Conservation (phyloP, 2,797 vertebrate species). For the Falco cherrug region DNA sequence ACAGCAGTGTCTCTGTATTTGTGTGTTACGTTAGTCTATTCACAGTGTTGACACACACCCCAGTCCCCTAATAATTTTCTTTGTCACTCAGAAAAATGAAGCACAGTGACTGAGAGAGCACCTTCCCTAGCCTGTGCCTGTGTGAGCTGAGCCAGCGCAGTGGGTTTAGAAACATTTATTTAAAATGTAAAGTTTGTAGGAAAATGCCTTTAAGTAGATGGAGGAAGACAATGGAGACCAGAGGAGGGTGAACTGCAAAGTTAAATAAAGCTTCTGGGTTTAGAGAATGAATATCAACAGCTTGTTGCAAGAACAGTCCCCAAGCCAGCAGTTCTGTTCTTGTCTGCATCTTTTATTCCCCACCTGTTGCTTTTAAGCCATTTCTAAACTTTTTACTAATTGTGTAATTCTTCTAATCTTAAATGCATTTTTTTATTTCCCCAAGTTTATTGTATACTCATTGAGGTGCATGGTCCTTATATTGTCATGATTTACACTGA, state of each 20-base stretch:
- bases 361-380: background rate
- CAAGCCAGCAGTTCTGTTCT: background rate
- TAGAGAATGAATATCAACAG: background rate
- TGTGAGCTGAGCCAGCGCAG: background rate
- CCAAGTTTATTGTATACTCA: background rate
- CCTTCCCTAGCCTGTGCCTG: background rate
- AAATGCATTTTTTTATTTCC: background rate
- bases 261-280: slow-evolving; percentile 31
- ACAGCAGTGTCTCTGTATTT: background rate
- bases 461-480: background rate
- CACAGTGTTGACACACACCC: fast-evolving
- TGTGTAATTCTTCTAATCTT: background rate
- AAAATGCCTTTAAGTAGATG: background rate
- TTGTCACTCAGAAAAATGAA: background rate
- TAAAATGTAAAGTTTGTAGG: slow-evolving; percentile 13
- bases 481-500: background rate
- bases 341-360: background rate
- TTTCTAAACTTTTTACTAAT: background rate
- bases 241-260: background rate
- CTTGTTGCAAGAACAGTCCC: background rate
- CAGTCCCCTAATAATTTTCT: background rate
- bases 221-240: background rate
- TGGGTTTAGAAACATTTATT: background rate
- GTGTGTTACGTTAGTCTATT: background rate
- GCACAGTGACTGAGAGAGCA: background rate